These are phyloP conservation scores for Callipepla squamata DNA, from an alignment of 2,113 vertebrate genomes.

Conservation along the genomic window DNA sequence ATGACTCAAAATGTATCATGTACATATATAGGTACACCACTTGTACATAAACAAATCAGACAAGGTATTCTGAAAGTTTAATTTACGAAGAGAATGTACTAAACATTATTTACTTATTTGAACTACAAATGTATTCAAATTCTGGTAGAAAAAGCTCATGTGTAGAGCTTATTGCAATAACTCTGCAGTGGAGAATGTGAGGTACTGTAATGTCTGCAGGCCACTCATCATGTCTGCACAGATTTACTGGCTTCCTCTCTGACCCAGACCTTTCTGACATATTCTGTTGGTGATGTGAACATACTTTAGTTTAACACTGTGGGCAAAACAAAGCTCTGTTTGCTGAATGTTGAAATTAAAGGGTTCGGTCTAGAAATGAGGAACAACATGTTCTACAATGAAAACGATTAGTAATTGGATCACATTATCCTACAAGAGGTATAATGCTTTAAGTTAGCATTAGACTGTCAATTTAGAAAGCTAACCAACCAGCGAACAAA, in stretches of 20 bases:
- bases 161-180: not conserved
- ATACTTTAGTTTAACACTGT: not conserved
- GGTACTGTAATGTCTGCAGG: not conserved
- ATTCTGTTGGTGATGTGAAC: not conserved
- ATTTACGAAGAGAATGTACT: not conserved
- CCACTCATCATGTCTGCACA: not conserved
- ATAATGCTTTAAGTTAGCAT: not conserved
- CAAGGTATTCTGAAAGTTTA: rapidly evolving
- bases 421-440: not conserved
- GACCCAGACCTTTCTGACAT: not conserved
- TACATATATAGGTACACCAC: not conserved
- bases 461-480: not conserved
- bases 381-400: not conserved
- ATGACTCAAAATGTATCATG: not conserved
- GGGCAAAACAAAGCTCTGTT: not conserved
- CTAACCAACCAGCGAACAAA: not conserved
- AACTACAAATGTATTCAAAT: not conserved
- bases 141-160: not conserved
- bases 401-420: not conserved
- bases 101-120: not conserved
- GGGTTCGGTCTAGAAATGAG: not conserved
- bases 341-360: not conserved
- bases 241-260: not conserved
- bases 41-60: not conserved
- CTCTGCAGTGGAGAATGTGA: not conserved